Evolutionary conservation across 2,113 vertebrate genomes (phyloP).

Genomic region (Opisthocomus hoazin): DNA sequence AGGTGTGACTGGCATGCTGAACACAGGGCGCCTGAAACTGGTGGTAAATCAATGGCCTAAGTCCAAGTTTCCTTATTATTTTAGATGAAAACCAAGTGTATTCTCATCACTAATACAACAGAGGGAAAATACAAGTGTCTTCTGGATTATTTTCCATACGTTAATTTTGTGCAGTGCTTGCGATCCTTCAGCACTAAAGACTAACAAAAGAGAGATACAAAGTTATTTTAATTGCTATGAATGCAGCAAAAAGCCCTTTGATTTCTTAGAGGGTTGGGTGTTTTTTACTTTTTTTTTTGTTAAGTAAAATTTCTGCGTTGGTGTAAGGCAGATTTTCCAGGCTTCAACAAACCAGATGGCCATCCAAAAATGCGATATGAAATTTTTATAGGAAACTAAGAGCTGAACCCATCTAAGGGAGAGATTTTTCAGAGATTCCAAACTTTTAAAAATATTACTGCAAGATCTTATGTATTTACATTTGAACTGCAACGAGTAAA

Average conservation of each 20-base stretch:
- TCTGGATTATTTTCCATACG: not conserved
- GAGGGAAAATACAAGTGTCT: not conserved
- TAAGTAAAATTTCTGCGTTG: slow-evolving; percentile 77
- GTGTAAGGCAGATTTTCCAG: slow-evolving; percentile 82
- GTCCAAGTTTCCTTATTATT: not conserved
- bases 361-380: slow-evolving; percentile 80
- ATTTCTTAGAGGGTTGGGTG: slow-evolving; percentile 60
- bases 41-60: not conserved
- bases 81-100: not conserved
- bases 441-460: slow-evolving; percentile 74
- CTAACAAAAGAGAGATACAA: slow-evolving; percentile 15
- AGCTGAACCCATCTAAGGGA: slow-evolving; percentile 70
- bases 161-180: not conserved
- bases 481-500: slow-evolving; percentile 66
- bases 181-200: not conserved
- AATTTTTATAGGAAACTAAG: slow-evolving; percentile 79
- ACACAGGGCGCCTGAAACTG: not conserved
- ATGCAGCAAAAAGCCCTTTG: slow-evolving; percentile 59
- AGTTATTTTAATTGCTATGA: slow-evolving; percentile 47
- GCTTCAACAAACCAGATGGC: slow-evolving; percentile 82
- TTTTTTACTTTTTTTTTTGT: slow-evolving; percentile 69
- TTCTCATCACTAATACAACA: not conserved
- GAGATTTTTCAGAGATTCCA: slow-evolving; percentile 67
- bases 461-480: slow-evolving; percentile 61
- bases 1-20: not conserved